Evolutionary conservation across 2,797 vertebrate genomes (phyloP).

Genomic region (Tarsius wallacei): DNA sequence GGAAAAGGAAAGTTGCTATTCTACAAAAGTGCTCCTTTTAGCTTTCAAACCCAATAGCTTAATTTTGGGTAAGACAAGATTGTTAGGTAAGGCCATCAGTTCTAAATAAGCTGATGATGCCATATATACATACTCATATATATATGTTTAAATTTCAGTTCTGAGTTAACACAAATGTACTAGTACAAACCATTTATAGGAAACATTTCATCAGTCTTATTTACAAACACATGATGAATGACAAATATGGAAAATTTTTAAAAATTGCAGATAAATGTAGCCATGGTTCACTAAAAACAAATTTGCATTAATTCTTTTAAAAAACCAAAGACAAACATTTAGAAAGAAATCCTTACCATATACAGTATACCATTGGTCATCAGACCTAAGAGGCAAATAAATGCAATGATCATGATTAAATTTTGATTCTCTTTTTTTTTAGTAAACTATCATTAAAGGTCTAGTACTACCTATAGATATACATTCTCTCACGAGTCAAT

Average conservation of each 20-base stretch:
- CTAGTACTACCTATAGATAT: conserved; percentile 88
- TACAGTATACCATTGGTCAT: conserved; percentile 76
- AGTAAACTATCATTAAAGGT: conserved; percentile 85
- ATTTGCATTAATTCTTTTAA: conserved; percentile 75
- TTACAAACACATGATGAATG: conserved; percentile 84
- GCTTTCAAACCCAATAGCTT: conserved; percentile 76
- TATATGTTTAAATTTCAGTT: conserved; percentile 78
- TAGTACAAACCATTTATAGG: conserved; percentile 87
- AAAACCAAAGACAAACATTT: conserved; percentile 76
- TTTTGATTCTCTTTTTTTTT: conserved; percentile 81
- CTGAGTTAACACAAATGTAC: conserved; percentile 84
- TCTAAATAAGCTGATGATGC: conserved; percentile 83
- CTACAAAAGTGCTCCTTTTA: conserved; percentile 88
- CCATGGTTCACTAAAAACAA: conserved; percentile 77
- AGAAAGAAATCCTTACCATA: conserved; percentile 81
- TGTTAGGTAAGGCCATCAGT: conserved; percentile 84
- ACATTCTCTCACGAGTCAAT: conserved; percentile 87
- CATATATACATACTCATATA: conserved; percentile 76
- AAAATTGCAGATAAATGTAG: conserved; percentile 79
- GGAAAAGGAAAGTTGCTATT: conserved; percentile 76
- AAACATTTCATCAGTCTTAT: conserved; percentile 88
- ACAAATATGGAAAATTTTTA: conserved; percentile 83
- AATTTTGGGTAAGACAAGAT: conserved; percentile 79
- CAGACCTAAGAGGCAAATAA: conserved; percentile 86
- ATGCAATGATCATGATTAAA: conserved; percentile 86